phyloP scores from a whole-genome alignment of 2,888 invertebrate species.

The Drosophila sordidapex region DNA sequence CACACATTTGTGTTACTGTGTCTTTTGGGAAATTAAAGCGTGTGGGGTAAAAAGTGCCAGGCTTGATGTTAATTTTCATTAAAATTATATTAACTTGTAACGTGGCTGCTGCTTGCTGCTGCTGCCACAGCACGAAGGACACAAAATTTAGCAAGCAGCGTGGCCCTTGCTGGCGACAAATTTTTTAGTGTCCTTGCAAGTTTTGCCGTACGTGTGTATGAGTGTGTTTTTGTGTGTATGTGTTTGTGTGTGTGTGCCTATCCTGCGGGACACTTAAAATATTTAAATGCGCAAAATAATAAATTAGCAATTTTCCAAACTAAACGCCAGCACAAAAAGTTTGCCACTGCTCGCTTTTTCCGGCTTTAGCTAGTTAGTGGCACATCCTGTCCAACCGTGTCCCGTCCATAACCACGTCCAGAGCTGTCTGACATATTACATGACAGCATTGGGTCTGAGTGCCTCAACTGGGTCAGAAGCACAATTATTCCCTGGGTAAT shows the following conservation, averaged over 20 bases:
- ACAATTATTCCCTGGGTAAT: constrained; percentile 52
- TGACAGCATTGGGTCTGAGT: constrained; percentile 47
- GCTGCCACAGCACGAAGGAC: constrained; percentile 27
- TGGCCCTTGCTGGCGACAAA: constrained; percentile 59
- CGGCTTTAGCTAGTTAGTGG: constrained; percentile 6
- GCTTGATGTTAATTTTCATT: constrained; percentile 82
- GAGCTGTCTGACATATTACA: constrained; percentile 62
- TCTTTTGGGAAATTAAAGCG: constrained; percentile 80
- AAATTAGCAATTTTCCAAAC: constrained; percentile 76
- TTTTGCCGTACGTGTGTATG: constrained; percentile 38
- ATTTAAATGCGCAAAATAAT: constrained; percentile 82
- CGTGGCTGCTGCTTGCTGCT: constrained; percentile 58
- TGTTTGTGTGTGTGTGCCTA: constrained; percentile 35
- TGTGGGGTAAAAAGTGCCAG: constrained; percentile 74
- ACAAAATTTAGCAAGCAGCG: constrained; percentile 20
- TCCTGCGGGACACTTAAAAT: constrained; percentile 80
- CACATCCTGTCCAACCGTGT: constrained; percentile 13
- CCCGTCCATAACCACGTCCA: constrained; percentile 23
- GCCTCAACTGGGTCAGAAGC: constrained; percentile 62
- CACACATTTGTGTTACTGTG: constrained; percentile 41
- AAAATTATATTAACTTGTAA: constrained; percentile 82
- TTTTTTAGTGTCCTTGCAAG: constrained; percentile 80
- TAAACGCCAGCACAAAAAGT: constrained; percentile 60
- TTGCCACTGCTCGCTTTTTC: constrained; percentile 25
- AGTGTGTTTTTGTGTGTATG: constrained; percentile 14